Percentiles rank a stretch among this genome's conserved stretches.
These are phyloP conservation scores for human DNA, from an alignment of 2,113 vertebrate genomes.

Conservation along the genomic window GRCh38 chr11:102535501-102536000, in stretches of 20 bases:
- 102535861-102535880: not conserved
- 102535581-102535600: not conserved
- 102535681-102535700: not conserved
- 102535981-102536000: not conserved
- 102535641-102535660: not conserved
- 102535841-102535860: not conserved
- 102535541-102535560: not conserved
- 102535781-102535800: not conserved
- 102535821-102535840: not conserved
- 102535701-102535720: not conserved
- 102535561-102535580: not conserved
- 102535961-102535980: not conserved
- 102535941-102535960: not conserved
- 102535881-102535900: not conserved
- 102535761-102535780: not conserved
- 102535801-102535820: not conserved
- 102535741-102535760: not conserved
- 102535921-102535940: slow-evolving; percentile 6
- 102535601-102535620: not conserved
- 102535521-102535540: not conserved
- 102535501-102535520: not conserved
- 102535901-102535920: not conserved
- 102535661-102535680: not conserved
- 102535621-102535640: not conserved
- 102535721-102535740: not conserved